Evolutionary conservation across 2,888 invertebrate species (phyloP).

Genomic region (Pachliopta kotzebuea): DNA sequence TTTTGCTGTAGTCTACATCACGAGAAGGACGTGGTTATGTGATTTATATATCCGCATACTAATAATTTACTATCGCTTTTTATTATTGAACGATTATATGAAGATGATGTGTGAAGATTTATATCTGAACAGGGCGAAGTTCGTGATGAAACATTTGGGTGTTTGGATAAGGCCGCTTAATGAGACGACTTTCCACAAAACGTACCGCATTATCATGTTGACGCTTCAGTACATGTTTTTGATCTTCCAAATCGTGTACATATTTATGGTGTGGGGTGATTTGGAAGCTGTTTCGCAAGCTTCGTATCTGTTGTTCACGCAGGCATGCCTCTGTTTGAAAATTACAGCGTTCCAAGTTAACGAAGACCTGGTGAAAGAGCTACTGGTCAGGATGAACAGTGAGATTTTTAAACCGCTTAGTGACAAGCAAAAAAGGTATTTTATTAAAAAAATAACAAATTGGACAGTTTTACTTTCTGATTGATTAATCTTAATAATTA

Average conservation of each 20-base stretch:
- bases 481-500: no score
- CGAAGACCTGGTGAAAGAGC: constrained; percentile 44
- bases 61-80: background rate
- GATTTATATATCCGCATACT: no score
- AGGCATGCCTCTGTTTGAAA: constrained; percentile 69
- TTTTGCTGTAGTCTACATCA: background rate
- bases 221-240: constrained; percentile 59
- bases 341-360: constrained; percentile 60
- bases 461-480: no score
- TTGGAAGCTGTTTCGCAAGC: constrained; percentile 66
- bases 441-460: no score
- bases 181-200: constrained; percentile 43
- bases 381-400: constrained; percentile 56
- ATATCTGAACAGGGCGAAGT: constrained; percentile 60
- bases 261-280: constrained; percentile 65
- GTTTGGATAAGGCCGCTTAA: constrained; percentile 57
- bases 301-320: constrained; percentile 63
- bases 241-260: constrained; percentile 61
- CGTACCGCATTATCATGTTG: constrained; percentile 54
- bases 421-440: constrained; percentile 51
- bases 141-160: constrained; percentile 63
- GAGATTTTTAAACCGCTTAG: constrained; percentile 53
- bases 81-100: background rate
- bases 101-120: constrained; percentile 45
- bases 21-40: no score